A percentile compares a stretch with the other conserved stretches of the same genome.
These are phyloP conservation scores for Protosalanx chinensis DNA, from an alignment of 2,797 vertebrate species.

Conservation along the genomic window DNA sequence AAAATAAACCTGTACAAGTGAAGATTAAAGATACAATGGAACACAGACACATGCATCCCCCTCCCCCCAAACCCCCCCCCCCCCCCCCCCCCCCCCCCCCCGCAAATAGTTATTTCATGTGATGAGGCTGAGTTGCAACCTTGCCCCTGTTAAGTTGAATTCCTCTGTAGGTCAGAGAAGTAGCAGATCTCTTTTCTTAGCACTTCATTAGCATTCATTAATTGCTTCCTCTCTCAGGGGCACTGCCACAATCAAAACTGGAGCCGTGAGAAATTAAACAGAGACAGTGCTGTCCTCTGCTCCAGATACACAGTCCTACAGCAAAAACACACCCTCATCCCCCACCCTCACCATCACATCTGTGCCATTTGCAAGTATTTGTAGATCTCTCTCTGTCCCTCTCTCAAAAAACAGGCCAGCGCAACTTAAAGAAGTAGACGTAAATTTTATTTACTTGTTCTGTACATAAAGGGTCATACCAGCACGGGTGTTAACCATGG, in stretches of 20 bases:
- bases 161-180: conserved; percentile 56
- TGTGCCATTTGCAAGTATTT: background rate
- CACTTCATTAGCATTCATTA: conserved; percentile 77
- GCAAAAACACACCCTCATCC: conserved; percentile 25
- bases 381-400: background rate
- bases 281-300: conserved; percentile 45
- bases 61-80: no score
- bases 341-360: background rate
- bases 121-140: background rate
- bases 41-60: no score
- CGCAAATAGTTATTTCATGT: background rate
- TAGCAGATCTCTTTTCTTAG: conserved; percentile 71
- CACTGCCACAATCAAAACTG: conserved; percentile 54
- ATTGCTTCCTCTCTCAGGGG: conserved; percentile 76
- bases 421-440: conserved; percentile 76
- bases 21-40: background rate
- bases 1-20: background rate
- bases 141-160: conserved; percentile 66
- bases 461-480: conserved; percentile 88
- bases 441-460: conserved; percentile 92
- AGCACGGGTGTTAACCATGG: conserved; percentile 83
- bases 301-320: conserved; percentile 55
- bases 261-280: conserved; percentile 58
- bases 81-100: no score
- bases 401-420: conserved; percentile 26